Evolutionary conservation across 2,888 invertebrate species (phyloP).

Genomic region (Hedychridium roseum): DNA sequence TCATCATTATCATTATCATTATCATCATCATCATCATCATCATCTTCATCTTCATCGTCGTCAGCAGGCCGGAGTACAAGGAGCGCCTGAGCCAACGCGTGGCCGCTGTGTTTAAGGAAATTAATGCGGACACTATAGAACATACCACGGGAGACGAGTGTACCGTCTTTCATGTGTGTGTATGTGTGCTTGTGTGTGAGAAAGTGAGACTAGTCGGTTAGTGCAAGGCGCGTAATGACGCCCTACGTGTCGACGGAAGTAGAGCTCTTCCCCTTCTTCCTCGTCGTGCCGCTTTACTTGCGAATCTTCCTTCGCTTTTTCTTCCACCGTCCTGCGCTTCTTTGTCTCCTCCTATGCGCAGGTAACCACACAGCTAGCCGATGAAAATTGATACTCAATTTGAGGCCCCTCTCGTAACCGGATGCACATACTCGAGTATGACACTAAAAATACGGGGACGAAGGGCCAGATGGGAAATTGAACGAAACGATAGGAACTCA

Average conservation of each 20-base stretch:
- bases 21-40: background rate
- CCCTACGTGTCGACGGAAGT: constrained; percentile 15
- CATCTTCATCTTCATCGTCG: background rate
- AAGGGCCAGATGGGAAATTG: no score
- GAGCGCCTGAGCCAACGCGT: constrained; percentile 9
- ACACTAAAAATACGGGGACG: background rate
- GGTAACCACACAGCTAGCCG: constrained; percentile 19
- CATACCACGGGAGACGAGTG: no score
- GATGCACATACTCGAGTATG: constrained; percentile 43
- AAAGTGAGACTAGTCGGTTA: constrained; percentile 13
- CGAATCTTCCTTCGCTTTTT: constrained; percentile 10
- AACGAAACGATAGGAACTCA: no score
- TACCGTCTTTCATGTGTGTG: no score
- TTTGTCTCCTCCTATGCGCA: constrained; percentile 13
- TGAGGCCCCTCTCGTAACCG: constrained; percentile 41
- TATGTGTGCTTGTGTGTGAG: no score
- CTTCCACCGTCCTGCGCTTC: constrained; percentile 10
- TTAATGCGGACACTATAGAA: constrained; percentile 16
- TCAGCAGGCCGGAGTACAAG: background rate
- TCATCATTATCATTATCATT: background rate
- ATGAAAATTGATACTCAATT: constrained; percentile 52
- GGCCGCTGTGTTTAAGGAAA: constrained; percentile 19
- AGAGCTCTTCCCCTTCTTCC: constrained; percentile 8
- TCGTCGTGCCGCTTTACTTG: constrained; percentile 6
- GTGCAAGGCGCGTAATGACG: constrained; percentile 19